Evolutionary conservation across 2,888 invertebrate genomes (phyloP).

Genomic region (Lordiphosa andalusiaca): DNA sequence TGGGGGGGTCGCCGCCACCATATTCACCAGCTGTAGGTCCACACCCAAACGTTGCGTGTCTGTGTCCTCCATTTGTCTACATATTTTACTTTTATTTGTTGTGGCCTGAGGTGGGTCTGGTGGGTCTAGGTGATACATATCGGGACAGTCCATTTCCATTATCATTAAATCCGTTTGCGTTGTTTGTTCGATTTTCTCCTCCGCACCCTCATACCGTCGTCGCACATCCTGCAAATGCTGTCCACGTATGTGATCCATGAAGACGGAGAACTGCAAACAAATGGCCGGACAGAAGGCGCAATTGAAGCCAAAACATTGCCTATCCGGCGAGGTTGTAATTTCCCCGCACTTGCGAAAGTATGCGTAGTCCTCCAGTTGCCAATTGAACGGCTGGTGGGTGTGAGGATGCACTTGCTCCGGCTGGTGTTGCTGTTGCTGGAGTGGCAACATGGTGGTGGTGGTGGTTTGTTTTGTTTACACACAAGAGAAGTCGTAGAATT

Average conservation of each 20-base stretch:
- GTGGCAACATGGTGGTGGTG: conserved; percentile 24
- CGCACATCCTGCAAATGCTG: conserved; percentile 68
- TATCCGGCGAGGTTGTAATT: conserved; percentile 75
- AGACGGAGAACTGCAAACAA: conserved; percentile 71
- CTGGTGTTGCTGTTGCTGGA: conserved; percentile 26
- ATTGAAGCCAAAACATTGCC: conserved; percentile 72
- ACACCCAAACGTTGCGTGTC: conserved; percentile 29
- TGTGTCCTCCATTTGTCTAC: conserved; percentile 38
- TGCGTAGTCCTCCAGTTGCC: conserved; percentile 73
- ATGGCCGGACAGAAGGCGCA: conserved; percentile 73
- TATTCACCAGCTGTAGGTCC: conserved; percentile 45
- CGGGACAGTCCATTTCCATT: conserved; percentile 44
- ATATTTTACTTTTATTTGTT: conserved; percentile 42
- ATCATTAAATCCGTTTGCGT: conserved; percentile 60
- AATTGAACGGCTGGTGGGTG: conserved; percentile 40
- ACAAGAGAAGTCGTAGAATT: conserved; percentile 8
- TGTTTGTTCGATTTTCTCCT: conserved; percentile 47
- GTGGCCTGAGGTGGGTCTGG: conserved; percentile 17
- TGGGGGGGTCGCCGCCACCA: conserved; percentile 24
- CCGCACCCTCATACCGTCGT: conserved; percentile 56
- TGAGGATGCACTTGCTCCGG: conserved; percentile 20
- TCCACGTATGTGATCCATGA: conserved; percentile 67
- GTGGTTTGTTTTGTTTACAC: neutral
- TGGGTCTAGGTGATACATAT: conserved; percentile 21
- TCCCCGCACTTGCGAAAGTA: conserved; percentile 75